Evolutionary conservation across 2,113 vertebrate species (phyloP), one percentile per base, ranked within the genome.

Genomic region (Serinus canaria): DNA sequence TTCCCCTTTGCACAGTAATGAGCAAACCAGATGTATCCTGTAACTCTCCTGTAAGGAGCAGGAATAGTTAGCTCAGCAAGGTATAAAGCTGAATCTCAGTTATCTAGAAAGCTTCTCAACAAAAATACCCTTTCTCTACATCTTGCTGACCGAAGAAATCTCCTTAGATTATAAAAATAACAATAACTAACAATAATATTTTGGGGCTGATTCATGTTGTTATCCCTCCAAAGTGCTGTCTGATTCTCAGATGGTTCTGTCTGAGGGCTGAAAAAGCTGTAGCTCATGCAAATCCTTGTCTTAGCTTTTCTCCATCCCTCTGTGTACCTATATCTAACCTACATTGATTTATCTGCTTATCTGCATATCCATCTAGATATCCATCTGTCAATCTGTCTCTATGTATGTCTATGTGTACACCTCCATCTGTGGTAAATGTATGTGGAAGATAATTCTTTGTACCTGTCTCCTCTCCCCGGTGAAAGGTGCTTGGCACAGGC

Each of bases 11-110:
- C 16, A 1, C 75, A 78, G 47, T 75, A 92, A 95, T 78, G 89
- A 87, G 43, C 55, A 93, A 95, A 92, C 50, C 91, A 94, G 92
- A 94, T 92, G 90, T 43, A 52, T 78, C 72, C 64, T 93, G 50
- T 76, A 59, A 35, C 1, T 39, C 59, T 28, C 37, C 37, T 62
- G 35, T 39, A 11, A 86, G 59, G 21, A 80, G 50, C 18, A 86
- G 49, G 28, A 86, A 63, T 60, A 90, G 23, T 56, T 64, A 80
- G 37, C 12, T 80, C 47, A 39, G 47, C 30, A 56, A 93, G 22
- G 22, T 60, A 85, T 25, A 79, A 78, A 72, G 35, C 49, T 87
- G 39, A n/a, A n/a, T 79, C 80, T 76, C 52, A 31, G 33, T 25
- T 80, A 77, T n/a, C 35, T 50, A 70, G 59, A 80, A 62, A 62